Evolutionary conservation across 2,888 invertebrate species (phyloP), one percentile per base, ranked within the genome.

Genomic region (Sialis lutaria): DNA sequence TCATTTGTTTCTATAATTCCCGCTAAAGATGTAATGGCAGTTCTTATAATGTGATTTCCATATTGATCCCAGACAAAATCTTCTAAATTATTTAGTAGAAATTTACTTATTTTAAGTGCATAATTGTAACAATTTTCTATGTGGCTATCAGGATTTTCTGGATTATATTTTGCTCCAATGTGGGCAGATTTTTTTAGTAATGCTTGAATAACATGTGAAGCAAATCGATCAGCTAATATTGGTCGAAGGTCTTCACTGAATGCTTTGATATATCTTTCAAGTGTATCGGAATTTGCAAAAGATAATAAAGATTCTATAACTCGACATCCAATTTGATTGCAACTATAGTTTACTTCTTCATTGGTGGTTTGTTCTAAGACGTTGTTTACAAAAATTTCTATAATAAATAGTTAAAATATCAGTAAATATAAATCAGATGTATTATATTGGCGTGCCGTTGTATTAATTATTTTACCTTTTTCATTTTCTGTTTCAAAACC

Each of bases 31-130:
- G 77, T 74, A n/a, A 87, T 60, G 1, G 77, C 77, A 7, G 81
- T 77, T 44, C 88, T 72, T 52, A 88, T 67, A 5, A 89, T 75
- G 56, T 84, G 82, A 64, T 79, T 87, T 0, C 82, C 86, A 53
- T 82, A 85, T 0, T 67, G 66, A 58, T 89, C 84, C 75, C 78
- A 80, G 0, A 85, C 73, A 56, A 82, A 89, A 57, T 89, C 88
- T 60, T 89, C 89, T 49, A 87, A 67, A 67, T 90, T 90, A 61
- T 90, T 90, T 1, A 87, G 62, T 22, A 81, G 68, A 62, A 83
- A 90, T 65, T 77, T 82, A 49, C 79, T 74, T 4, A 83, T 67
- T 62, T 82, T 85, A 9, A 81, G 51, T 1, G 82, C 74, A 59
- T 82, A 83, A 8, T 74, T 67, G 2, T 72, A 67, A 53, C 80